Evolutionary conservation across 1,140 invertebrate genomes (phyloP), one percentile per base, ranked within the genome.

Genomic region (Drosophila pseudoananassae): DNA sequence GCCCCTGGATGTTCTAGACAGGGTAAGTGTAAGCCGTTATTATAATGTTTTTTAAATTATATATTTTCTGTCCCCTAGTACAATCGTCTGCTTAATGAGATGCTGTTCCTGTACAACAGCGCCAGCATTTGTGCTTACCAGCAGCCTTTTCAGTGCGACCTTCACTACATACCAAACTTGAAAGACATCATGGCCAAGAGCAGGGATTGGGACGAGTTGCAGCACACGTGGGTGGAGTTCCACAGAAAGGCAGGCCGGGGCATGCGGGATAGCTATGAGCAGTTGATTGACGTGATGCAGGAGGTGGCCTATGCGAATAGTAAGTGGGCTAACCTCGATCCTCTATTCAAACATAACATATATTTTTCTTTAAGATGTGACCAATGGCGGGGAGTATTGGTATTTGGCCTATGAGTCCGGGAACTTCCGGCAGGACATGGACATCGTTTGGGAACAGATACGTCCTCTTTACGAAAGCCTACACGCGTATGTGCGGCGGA

Each of bases 141-240:
- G 83, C 95, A 97, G 81, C 96, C 96, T 0, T 95, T 96, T 85
- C 93, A 95, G 63, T 98, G 97, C 78, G 95, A 96, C 14, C 92
- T 98, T 0, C 94, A 95, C 46, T 92, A 98, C 1, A 96, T 98
- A 85, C 97, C 97, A 45, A 96, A 97, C 63, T 91, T 95, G 5
- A 94, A 94, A 77, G 92, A 92, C 71, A 93, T 94, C 53, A 95
- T 95, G 94, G 95, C 95, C 0, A 94, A 94, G 55, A 97, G 96
- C 56, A 92, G 95, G 12, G 95, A 98, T 76, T 97, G 96, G 95
- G 96, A 97, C 59, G 96, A 97, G 90, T 85, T 98, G 51, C 95
- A 96, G 68, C 95, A 97, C 76, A 94, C 95, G 0, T 99, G 98
- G 98, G 94, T 95, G 0, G 96, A 97, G 80, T 99, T 97, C 97